These are phyloP conservation scores for Apodemia duryi DNA, from an alignment of 2,888 invertebrate species.

Conservation along the genomic window DNA sequence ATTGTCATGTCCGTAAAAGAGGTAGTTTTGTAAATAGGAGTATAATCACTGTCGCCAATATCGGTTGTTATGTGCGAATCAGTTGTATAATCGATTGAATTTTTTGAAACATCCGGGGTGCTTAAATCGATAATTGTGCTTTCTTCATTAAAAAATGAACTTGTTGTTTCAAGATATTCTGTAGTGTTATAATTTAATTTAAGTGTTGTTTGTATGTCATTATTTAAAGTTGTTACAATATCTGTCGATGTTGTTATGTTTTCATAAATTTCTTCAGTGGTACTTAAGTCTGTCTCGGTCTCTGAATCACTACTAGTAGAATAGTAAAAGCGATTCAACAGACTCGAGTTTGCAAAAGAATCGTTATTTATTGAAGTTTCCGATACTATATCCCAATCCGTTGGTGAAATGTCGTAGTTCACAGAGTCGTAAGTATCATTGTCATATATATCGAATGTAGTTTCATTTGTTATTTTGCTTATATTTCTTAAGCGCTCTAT, in stretches of 20 bases:
- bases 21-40: conserved; percentile 17
- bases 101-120: conserved; percentile 3
- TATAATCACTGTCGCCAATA: conserved; percentile 22
- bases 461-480: conserved; percentile 31
- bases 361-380: conserved; percentile 14
- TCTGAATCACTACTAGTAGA: conserved; percentile 2
- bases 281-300: not conserved
- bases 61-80: conserved; percentile 25
- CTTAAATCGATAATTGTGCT: conserved; percentile 15
- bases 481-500: conserved; percentile 43
- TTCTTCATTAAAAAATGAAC: conserved; percentile 10
- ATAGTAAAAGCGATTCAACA: not conserved
- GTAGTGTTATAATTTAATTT: not conserved
- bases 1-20: conserved; percentile 23
- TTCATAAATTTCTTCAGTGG: conserved; percentile 7
- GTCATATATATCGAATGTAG: conserved; percentile 34
- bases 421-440: conserved; percentile 38
- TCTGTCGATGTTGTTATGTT: not conserved
- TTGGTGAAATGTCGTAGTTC: conserved; percentile 23
- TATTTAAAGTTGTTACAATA: not conserved
- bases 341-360: not conserved
- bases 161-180: not conserved
- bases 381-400: conserved; percentile 16
- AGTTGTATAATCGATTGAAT: conserved; percentile 22
- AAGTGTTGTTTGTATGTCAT: not conserved